Evolutionary conservation across 2,888 invertebrate species (phyloP).

Genomic region (Loripinus fragilis): DNA sequence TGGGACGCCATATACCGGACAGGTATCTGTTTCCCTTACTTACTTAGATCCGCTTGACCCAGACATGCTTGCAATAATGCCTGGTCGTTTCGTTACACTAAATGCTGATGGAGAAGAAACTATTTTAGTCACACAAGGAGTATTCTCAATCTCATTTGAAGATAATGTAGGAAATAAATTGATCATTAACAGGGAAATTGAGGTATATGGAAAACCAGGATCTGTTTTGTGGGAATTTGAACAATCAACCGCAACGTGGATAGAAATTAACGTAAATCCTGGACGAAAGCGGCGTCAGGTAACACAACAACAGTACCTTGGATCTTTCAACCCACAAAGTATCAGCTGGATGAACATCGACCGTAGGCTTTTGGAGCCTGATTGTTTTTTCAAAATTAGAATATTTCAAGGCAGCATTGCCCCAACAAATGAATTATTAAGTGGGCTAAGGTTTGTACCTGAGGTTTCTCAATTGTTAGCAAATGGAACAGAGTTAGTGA

Average conservation of each 20-base stretch:
- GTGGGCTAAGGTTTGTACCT: background rate
- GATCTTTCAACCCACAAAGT: background rate
- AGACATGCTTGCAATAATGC: background rate
- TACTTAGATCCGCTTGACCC: background rate
- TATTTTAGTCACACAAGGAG: background rate
- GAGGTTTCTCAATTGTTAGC: background rate
- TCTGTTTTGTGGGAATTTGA: background rate
- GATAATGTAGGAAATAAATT: background rate
- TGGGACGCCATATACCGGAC: background rate
- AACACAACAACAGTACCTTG: background rate
- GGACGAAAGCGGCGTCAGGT: background rate
- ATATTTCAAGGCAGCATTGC: background rate
- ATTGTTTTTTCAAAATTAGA: background rate
- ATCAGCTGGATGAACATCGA: background rate
- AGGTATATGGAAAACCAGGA: background rate
- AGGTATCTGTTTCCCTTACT: background rate
- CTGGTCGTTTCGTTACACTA: background rate
- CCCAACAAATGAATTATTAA: background rate
- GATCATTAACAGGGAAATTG: background rate
- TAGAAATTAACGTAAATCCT: background rate
- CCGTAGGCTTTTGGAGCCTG: background rate
- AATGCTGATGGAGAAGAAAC: background rate
- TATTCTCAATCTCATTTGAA: background rate
- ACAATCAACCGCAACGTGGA: background rate
- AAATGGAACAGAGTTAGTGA: background rate